Base-by-base conservation (phyloP, 2,113 vertebrate genomes). In the Carassius auratus region DNA sequence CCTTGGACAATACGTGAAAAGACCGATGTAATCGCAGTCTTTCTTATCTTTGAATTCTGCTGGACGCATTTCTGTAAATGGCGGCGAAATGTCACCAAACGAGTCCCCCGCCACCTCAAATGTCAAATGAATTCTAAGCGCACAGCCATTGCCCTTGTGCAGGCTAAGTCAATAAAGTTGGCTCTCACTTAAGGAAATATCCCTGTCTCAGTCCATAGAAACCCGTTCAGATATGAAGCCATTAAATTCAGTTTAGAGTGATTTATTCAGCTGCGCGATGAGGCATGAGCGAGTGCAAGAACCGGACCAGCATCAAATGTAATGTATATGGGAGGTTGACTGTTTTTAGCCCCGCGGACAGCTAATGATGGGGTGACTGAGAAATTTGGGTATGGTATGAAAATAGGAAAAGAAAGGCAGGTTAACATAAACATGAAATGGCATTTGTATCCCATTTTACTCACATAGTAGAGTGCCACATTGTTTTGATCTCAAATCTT, bases 241-340 rank as follows among this genome's bases (percentile, higher is more conserved):
- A 89, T 89, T 87, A 87, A 48, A 87, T 69, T 83, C 85, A 74
- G 74, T 74, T 82, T 85, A 83, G 73, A 84, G 83, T 66, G 88
- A 86, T 87, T 87, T 87, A 87, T 83, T 87, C 85, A 85, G 78
- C 8, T 71, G 85, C 36, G 62, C 78, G 82, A 88, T 85, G 87
- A 86, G 85, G 38, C 85, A 57, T 76, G 55, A 52, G 73, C 7
- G 21, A n/a, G 52, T 23, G 83, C 59, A 62, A 68, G 84, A 80
- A 76, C 12, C 64, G 42, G 76, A 88, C 45, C 81, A 2, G 77
- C 45, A 3, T 48, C 45, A 48, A 48, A 2, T 59, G 17, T 85
- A 86, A 86, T 75, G 66, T 30, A 88, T 15, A 84, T 23, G 12
- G 76, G 9, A 15, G 42, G 3, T 42, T n/a, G 81, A 42, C 45